A percentile compares a stretch with the other conserved stretches of the same genome.
Conservation (phyloP, 2,797 vertebrate species). For the Haliaeetus albicilla region DNA sequence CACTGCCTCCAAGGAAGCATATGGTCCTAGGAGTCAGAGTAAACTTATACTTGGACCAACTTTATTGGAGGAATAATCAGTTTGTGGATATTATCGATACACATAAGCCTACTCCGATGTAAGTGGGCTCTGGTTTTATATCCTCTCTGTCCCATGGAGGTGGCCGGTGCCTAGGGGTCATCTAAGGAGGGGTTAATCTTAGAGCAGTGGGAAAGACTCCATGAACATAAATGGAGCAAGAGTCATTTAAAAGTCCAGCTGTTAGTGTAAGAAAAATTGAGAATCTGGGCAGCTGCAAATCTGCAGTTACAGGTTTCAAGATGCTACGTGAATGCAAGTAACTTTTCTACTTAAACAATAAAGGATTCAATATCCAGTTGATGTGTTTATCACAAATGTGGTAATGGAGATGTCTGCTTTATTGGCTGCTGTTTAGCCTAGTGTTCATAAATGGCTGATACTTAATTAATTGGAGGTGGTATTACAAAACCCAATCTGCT, state of each 20-base stretch:
- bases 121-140: background rate
- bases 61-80: background rate
- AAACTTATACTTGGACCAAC: background rate
- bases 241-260: background rate
- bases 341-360: background rate
- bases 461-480: slow-evolving; percentile 22
- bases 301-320: background rate
- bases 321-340: background rate
- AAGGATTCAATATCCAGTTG: background rate
- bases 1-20: background rate
- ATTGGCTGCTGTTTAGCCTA: background rate
- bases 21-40: background rate
- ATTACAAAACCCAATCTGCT: background rate
- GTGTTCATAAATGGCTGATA: slow-evolving; percentile 13
- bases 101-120: background rate
- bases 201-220: background rate
- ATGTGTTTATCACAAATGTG: background rate
- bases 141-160: no score
- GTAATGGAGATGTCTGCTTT: background rate
- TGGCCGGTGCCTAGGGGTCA: background rate
- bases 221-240: background rate
- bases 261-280: background rate
- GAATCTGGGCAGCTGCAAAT: background rate
- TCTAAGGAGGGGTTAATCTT: background rate
- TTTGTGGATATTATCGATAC: background rate